Conservation (phyloP, 1,140 invertebrate species). For the Diorhabda sublineata region DNA sequence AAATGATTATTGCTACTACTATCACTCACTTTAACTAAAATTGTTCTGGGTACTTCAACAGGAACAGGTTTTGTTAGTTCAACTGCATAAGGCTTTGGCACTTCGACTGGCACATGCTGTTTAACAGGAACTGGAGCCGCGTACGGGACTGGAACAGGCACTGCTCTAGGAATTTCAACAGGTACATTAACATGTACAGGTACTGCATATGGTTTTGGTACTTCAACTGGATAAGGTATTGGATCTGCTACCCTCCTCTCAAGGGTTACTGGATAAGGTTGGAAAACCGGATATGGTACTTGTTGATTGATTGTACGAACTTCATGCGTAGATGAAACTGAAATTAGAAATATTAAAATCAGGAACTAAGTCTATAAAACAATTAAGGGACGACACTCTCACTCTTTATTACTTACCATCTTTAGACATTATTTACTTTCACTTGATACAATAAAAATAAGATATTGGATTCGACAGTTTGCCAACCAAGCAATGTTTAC, state of each 20-base stretch:
- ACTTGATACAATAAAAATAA: too few species aligned
- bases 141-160: slow-evolving; percentile 35
- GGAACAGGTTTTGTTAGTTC: slow-evolving; percentile 20
- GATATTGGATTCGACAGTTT: too few species aligned
- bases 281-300: slow-evolving; percentile 40
- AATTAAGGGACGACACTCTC: too few species aligned
- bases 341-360: neutral
- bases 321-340: slow-evolving; percentile 25
- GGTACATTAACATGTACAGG: slow-evolving; percentile 30
- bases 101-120: slow-evolving; percentile 26
- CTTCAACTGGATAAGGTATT: slow-evolving; percentile 27
- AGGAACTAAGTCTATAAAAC: too few species aligned
- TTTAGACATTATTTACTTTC: too few species aligned
- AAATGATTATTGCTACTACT: neutral
- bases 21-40: slow-evolving; percentile 12
- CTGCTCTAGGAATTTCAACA: slow-evolving; percentile 37
- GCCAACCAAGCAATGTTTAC: too few species aligned
- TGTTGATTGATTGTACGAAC: slow-evolving; percentile 30
- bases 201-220: slow-evolving; percentile 29
- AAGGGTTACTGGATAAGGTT: slow-evolving; percentile 45
- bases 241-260: slow-evolving; percentile 31
- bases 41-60: slow-evolving; percentile 16
- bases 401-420: too few species aligned
- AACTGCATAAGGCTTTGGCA: slow-evolving; percentile 28
- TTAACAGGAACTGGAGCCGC: slow-evolving; percentile 35